Percentiles rank a stretch among this genome's conserved stretches.
These are phyloP conservation scores for Disparrhopalites patrizii DNA, from an alignment of 2,888 invertebrate species.

Conservation along the genomic window DNA sequence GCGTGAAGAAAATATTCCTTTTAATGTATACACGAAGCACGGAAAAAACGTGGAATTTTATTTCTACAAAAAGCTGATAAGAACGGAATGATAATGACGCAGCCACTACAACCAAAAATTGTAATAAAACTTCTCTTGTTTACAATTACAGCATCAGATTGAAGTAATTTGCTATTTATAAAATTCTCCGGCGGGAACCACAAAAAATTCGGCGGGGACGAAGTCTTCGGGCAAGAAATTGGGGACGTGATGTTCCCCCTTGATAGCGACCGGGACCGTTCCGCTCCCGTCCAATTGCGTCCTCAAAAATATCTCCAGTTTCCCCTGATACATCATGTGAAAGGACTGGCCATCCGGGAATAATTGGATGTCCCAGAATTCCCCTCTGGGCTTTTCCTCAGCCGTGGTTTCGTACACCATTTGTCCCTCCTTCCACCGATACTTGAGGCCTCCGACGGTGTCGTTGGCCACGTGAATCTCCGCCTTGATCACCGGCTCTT, in stretches of 20 bases:
- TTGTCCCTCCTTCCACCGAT: background rate
- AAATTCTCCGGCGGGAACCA: constrained; percentile 12
- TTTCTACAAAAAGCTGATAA: no score
- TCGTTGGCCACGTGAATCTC: constrained; percentile 7
- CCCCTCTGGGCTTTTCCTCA: background rate
- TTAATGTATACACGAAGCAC: no score
- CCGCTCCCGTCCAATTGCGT: background rate
- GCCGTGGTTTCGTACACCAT: background rate
- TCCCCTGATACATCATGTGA: constrained; percentile 13
- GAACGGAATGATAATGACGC: no score
- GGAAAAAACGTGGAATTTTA: no score
- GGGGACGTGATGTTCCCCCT: constrained; percentile 8
- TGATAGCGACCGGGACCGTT: background rate
- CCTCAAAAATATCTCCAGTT: constrained; percentile 7
- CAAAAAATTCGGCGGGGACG: constrained; percentile 17
- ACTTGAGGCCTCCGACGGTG: background rate
- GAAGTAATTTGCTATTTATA: background rate
- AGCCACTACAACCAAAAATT: no score
- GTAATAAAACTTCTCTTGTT: no score
- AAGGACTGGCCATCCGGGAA: background rate
- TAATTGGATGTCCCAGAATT: constrained; percentile 13
- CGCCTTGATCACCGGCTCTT: constrained; percentile 15
- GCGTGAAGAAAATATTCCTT: no score
- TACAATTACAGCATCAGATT: no score
- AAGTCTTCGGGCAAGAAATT: background rate